Evolutionary conservation across 2,797 vertebrate species (phyloP).

Genomic region (Gobionotothen gibberifrons): DNA sequence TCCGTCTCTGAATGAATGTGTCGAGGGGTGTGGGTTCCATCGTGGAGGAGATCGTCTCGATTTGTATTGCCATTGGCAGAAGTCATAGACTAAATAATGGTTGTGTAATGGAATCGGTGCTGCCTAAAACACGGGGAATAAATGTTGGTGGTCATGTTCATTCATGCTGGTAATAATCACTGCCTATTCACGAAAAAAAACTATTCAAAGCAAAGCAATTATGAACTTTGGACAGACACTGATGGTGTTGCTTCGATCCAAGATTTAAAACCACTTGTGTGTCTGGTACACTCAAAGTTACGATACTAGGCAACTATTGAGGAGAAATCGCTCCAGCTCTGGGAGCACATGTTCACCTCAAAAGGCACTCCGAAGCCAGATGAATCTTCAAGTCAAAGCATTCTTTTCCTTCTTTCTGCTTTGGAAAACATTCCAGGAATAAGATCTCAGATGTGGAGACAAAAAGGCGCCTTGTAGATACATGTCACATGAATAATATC

Average conservation of each 20-base stretch:
- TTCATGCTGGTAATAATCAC: constrained; percentile 74
- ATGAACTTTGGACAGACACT: constrained; percentile 71
- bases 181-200: constrained; percentile 47
- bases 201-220: constrained; percentile 69
- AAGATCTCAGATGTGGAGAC: constrained; percentile 38
- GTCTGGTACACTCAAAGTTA: constrained; percentile 51
- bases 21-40: constrained; percentile 58
- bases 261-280: constrained; percentile 42
- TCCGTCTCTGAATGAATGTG: constrained; percentile 46
- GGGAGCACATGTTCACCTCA: constrained; percentile 36
- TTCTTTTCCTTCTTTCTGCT: constrained; percentile 28
- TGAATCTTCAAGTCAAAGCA: constrained; percentile 36
- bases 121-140: constrained; percentile 67
- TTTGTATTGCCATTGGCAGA: constrained; percentile 76
- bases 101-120: constrained; percentile 75
- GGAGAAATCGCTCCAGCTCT: constrained; percentile 43
- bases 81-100: constrained; percentile 76
- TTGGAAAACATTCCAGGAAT: constrained; percentile 42
- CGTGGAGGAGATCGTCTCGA: constrained; percentile 66
- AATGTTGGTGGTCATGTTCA: constrained; percentile 73
- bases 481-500: constrained; percentile 35
- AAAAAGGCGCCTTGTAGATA: constrained; percentile 25
- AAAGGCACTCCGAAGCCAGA: constrained; percentile 41
- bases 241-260: constrained; percentile 50
- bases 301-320: constrained; percentile 52